Conservation (phyloP, 35 echinoderm and acorn worm genomes). For the Anneissia japonica region DNA sequence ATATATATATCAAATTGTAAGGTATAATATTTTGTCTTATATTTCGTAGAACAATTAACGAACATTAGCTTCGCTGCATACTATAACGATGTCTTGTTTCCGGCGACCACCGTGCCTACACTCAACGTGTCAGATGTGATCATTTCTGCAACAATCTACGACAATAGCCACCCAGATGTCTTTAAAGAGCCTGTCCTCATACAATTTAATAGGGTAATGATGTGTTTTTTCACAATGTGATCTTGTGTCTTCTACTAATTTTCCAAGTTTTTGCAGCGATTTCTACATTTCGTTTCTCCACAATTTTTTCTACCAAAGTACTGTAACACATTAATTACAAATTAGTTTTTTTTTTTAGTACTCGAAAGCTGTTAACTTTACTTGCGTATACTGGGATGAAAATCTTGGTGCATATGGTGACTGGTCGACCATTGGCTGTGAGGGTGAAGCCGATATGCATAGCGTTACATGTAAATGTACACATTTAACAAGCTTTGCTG, state of each 20-base stretch:
- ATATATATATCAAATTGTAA: too few relatives aligned
- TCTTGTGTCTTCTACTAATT: too few relatives aligned
- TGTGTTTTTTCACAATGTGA: too few relatives aligned
- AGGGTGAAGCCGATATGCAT: background rate
- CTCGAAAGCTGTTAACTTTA: background rate
- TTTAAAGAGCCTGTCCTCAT: background rate
- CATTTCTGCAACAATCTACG: background rate
- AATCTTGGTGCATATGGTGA: background rate
- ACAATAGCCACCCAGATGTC: background rate
- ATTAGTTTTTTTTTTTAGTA: background rate
- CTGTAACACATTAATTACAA: too few relatives aligned
- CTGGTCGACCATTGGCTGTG: background rate
- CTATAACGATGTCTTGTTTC: background rate
- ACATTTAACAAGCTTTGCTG: background rate
- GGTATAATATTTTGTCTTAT: too few relatives aligned
- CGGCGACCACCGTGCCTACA: background rate
- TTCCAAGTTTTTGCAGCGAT: too few relatives aligned
- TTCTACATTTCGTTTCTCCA: too few relatives aligned
- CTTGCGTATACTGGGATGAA: background rate
- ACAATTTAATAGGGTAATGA: background rate
- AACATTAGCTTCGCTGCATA: background rate
- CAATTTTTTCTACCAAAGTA: too few relatives aligned
- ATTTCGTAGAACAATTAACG: background rate
- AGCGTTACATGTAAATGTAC: background rate
- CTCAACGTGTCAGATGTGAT: background rate